Evolutionary conservation across 2,888 invertebrate genomes (phyloP).

Genomic region (Cyclophora punctaria): DNA sequence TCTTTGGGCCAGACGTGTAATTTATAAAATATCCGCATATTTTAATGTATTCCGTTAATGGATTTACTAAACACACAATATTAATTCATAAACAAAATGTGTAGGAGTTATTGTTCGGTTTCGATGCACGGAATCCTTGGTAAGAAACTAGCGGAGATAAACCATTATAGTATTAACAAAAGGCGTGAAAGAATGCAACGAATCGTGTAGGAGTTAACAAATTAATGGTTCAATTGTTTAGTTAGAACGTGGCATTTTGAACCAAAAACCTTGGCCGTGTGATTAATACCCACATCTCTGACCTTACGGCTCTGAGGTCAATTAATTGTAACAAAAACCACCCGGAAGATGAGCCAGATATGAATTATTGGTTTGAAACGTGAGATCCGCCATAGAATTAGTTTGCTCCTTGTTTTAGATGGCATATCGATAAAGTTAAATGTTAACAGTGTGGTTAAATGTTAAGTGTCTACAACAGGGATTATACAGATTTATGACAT

Average conservation of each 20-base stretch:
- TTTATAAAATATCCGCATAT: too few species aligned
- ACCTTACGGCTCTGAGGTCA: conserved; percentile 46
- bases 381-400: conserved; percentile 39
- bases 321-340: conserved; percentile 47
- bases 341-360: conserved; percentile 48
- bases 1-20: too few species aligned
- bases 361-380: conserved; percentile 41
- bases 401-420: too few species aligned
- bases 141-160: background rate
- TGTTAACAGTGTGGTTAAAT: too few species aligned
- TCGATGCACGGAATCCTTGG: background rate
- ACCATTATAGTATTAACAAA: background rate
- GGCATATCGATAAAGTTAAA: too few species aligned
- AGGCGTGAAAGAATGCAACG: conserved; percentile 1
- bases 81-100: too few species aligned
- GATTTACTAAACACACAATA: too few species aligned
- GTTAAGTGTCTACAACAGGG: too few species aligned
- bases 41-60: too few species aligned
- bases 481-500: too few species aligned
- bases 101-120: too few species aligned
- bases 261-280: conserved; percentile 38
- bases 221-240: conserved; percentile 24
- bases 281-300: conserved; percentile 33
- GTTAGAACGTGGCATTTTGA: conserved; percentile 13
- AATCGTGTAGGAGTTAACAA: conserved; percentile 23